Evolutionary conservation across 2,797 vertebrate genomes (phyloP).

Genomic region (Xenentodon cancila): DNA sequence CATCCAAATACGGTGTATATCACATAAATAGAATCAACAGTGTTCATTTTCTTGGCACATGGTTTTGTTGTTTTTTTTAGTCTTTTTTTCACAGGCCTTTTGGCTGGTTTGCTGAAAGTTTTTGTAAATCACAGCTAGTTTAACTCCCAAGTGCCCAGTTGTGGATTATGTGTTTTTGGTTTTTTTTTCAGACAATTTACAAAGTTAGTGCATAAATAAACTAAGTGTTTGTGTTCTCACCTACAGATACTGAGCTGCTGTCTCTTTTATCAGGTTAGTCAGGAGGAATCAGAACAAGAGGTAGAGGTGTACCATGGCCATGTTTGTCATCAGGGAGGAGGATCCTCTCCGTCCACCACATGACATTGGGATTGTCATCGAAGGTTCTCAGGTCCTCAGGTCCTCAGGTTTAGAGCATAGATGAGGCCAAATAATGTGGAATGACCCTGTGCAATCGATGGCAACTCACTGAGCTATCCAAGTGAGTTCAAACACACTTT

Average conservation of each 20-base stretch:
- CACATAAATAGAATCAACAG: background rate
- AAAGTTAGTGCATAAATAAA: background rate
- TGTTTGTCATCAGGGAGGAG: background rate
- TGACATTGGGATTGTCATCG: background rate
- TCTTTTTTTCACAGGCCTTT: too few species aligned
- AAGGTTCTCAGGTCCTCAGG: background rate
- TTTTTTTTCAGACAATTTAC: too few species aligned
- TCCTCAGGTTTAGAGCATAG: too few species aligned
- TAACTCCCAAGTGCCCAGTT: too few species aligned
- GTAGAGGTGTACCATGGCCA: background rate
- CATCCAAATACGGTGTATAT: background rate
- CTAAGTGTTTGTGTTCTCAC: background rate
- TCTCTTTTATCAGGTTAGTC: background rate
- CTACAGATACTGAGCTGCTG: background rate
- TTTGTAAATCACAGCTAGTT: too few species aligned
- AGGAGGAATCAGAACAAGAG: background rate
- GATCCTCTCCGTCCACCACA: background rate
- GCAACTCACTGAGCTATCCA: constrained; percentile 39
- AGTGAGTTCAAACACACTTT: constrained; percentile 33
- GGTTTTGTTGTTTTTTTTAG: too few species aligned
- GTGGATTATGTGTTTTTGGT: too few species aligned
- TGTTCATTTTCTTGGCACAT: too few species aligned
- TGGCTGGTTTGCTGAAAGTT: too few species aligned
- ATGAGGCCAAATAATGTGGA: background rate
- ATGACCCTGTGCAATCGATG: constrained; percentile 12